A percentile compares a stretch with the other conserved stretches of the same genome.
Evolutionary conservation across 2,797 vertebrate genomes (phyloP).

Genomic region (Semotilus atromaculatus): DNA sequence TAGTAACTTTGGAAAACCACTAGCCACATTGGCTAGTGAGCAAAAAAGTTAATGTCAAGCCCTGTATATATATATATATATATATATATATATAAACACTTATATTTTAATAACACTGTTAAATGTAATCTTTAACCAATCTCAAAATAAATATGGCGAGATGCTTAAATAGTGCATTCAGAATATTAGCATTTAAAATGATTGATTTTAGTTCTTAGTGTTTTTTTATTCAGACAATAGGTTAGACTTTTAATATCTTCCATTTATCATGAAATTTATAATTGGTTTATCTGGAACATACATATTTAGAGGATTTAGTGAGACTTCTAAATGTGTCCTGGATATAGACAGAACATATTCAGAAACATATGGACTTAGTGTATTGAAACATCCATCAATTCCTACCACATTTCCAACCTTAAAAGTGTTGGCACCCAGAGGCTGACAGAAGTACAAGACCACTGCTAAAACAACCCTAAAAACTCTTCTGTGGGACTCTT

Average conservation of each 20-base stretch:
- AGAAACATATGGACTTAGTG: neutral
- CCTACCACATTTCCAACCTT: no score
- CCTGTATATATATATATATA: no score
- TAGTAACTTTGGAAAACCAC: no score
- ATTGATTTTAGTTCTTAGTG: neutral
- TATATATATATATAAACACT: no score
- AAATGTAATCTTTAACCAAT: neutral
- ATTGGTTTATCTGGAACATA: neutral
- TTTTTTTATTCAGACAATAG: neutral
- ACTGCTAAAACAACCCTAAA: neutral
- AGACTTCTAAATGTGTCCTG: neutral
- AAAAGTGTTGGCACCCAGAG: neutral
- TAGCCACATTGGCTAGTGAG: no score
- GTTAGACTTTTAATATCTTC: neutral
- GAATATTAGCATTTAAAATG: neutral
- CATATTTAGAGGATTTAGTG: neutral
- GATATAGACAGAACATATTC: neutral
- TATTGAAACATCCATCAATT: neutral
- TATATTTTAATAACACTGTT: neutral
- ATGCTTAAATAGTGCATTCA: neutral
- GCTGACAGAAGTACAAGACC: neutral
- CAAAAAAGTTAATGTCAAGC: no score
- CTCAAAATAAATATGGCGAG: neutral
- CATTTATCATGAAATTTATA: neutral
- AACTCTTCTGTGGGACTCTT: neutral